phyloP scores from a whole-genome alignment of 2,797 vertebrate species.

The Danio kyathit region DNA sequence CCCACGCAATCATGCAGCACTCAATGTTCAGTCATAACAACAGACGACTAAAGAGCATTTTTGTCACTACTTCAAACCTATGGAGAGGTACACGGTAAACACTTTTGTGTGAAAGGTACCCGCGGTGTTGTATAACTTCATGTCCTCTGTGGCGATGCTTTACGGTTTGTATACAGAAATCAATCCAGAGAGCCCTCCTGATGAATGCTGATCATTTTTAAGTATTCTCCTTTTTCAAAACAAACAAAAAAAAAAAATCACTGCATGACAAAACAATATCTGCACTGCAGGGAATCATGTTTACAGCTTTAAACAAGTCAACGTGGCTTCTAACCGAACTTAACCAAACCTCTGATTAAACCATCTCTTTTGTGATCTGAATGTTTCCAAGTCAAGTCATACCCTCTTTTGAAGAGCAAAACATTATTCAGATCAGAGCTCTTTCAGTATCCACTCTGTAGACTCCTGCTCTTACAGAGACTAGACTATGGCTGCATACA shows the following conservation, averaged over 20 bases:
- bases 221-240: constrained; percentile 1
- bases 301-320: constrained; percentile 71
- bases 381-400: constrained; percentile 72
- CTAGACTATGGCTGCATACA: constrained; percentile 71
- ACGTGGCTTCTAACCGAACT: constrained; percentile 69
- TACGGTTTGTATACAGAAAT: constrained; percentile 17
- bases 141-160: background rate
- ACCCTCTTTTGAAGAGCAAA: constrained; percentile 71
- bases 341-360: constrained; percentile 77
- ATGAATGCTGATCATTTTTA: constrained; percentile 4
- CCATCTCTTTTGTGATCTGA: constrained; percentile 74
- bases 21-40: constrained; percentile 44
- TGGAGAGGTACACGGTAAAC: constrained; percentile 40
- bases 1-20: constrained; percentile 34
- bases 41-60: constrained; percentile 28
- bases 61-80: constrained; percentile 35
- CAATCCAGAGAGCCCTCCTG: constrained; percentile 1
- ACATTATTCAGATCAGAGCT: constrained; percentile 74
- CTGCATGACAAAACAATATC: constrained; percentile 62
- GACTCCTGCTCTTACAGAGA: constrained; percentile 73
- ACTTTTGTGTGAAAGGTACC: constrained; percentile 37
- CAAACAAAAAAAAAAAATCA: no score
- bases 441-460: constrained; percentile 65
- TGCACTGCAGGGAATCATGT: constrained; percentile 71
- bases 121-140: constrained; percentile 20